Evolutionary conservation across 2,113 vertebrate species (phyloP), one percentile per base, ranked within the genome.

Genomic region (Delphinapterus leucas): DNA sequence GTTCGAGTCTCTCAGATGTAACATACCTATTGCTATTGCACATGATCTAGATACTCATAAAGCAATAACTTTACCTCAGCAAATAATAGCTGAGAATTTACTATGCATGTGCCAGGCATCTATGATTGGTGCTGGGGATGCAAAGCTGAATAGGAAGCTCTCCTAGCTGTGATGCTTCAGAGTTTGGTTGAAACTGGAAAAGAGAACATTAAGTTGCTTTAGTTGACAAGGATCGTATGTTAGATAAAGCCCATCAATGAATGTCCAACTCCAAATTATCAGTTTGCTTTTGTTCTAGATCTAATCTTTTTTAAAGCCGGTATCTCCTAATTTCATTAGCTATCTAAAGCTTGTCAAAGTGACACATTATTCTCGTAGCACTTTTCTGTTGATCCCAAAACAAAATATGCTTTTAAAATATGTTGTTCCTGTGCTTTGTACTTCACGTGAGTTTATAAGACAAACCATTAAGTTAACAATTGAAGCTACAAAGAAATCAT

Each of bases 361-460:
- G 61, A 93, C 26, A 94, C 55, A 44, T 82, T 90, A 67, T 67
- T 91, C 18, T 82, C 71, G 0, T 10, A 53, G 3, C 77, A 60
- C 15, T 86, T 95, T 31, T 76, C 23, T 67, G 31, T 71, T 82
- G 77, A 58, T 82, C 82, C 38, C 31, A 70, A 88, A 47, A 90
- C 13, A 92, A 95, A 91, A 63, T 58, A 82, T 55, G 1, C 4
- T 88, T 94, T 63, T 89, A 49, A 93, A 91, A 92, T 68, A n/a
- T 14, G 21, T 68, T 61, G 4, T 67, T 73, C 36, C 47, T 67
- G 26, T 55, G 36, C 17, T 91, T 88, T 83, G 25, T 8, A 18
- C 44, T 88, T 92, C 26, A n/a, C 25, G 38, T 53, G 77, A 93
- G 13, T 82, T 91, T 91, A 68, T 4, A 82, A 47, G 41, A 90